These are phyloP conservation scores for Cyclopterus lumpus DNA, from an alignment of 2,797 vertebrate genomes.

Conservation along the genomic window DNA sequence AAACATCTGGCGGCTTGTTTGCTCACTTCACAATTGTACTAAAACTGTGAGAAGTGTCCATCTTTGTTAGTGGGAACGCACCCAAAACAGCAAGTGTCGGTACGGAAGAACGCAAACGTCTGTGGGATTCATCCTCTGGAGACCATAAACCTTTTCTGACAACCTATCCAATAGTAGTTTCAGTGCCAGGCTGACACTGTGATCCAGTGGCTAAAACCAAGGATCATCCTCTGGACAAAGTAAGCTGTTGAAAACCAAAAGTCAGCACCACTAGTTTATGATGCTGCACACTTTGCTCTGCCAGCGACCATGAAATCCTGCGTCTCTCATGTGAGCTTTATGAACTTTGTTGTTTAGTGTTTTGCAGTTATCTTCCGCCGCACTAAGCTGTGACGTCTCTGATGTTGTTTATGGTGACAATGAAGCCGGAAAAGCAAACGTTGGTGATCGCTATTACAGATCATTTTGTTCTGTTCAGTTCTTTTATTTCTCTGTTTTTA, in stretches of 20 bases:
- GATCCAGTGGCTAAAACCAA: neutral
- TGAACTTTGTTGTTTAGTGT: neutral
- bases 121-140: neutral
- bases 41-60: neutral
- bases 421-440: neutral
- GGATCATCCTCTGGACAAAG: neutral
- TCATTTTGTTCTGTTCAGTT: neutral
- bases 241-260: constrained; percentile 11
- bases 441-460: neutral
- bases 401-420: neutral
- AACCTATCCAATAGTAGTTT: neutral
- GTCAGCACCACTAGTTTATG: neutral
- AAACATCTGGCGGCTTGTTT: neutral
- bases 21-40: neutral
- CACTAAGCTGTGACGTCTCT: neutral
- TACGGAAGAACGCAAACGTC: too few relatives aligned
- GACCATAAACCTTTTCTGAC: neutral
- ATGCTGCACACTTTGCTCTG: constrained; percentile 1
- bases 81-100: too few relatives aligned
- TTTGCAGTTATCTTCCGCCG: neutral
- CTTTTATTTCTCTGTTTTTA: neutral
- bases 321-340: neutral
- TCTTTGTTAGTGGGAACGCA: too few relatives aligned
- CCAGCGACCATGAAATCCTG: neutral
- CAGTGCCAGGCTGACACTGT: neutral